Evolutionary conservation across 2,888 invertebrate species (phyloP).

Genomic region (Pherbina coryleti): DNA sequence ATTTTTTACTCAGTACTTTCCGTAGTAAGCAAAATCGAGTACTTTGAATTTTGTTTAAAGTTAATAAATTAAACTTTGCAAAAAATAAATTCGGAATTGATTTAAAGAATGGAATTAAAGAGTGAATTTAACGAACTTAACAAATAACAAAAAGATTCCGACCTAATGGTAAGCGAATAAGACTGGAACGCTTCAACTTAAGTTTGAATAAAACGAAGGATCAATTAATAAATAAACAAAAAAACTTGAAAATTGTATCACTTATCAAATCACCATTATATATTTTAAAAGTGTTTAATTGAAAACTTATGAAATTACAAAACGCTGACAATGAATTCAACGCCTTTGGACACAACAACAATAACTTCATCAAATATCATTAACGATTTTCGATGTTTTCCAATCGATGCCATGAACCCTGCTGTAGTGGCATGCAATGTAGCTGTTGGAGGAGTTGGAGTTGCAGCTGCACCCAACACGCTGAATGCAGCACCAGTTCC

Average conservation of each 20-base stretch:
- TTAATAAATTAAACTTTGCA: neutral
- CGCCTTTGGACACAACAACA: slow-evolving; percentile 21
- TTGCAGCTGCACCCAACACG: slow-evolving; percentile 5
- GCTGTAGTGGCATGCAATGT: neutral
- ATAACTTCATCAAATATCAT: slow-evolving; percentile 25
- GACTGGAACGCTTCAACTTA: neutral
- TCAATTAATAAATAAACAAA: neutral
- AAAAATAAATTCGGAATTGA: neutral
- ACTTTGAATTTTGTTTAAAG: slow-evolving; percentile 30
- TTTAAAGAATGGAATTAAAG: neutral
- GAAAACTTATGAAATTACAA: neutral
- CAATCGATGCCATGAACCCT: slow-evolving; percentile 31
- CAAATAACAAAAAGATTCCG: neutral
- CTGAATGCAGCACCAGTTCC: slow-evolving; percentile 8
- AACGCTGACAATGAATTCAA: slow-evolving; percentile 14
- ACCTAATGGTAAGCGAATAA: neutral
- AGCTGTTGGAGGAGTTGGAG: neutral
- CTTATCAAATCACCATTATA: neutral
- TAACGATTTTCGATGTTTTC: slow-evolving; percentile 47
- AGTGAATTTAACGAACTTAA: neutral
- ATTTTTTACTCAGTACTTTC: slow-evolving; percentile 22
- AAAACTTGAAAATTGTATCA: neutral
- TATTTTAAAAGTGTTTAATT: neutral
- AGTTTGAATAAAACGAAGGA: slow-evolving; percentile 35
- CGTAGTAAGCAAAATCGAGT: slow-evolving; percentile 5